Evolutionary conservation across 2,113 vertebrate genomes (phyloP), one percentile per base, ranked within the genome.

Genomic region (Prietella phreatophila): DNA sequence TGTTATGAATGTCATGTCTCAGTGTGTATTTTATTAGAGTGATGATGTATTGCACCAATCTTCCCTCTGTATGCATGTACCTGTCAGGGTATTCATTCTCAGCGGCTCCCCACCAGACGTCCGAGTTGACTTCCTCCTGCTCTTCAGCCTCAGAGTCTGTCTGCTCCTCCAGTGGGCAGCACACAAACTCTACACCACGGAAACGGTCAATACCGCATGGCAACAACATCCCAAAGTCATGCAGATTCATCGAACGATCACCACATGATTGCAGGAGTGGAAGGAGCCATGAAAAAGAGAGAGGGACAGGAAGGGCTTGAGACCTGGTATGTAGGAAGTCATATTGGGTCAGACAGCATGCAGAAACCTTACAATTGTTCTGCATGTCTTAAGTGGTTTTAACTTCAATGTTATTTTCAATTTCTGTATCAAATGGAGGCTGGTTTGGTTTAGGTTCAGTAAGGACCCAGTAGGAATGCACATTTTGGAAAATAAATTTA

Each of bases 21-120:
- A n/a, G 14, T n/a, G 17, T 65, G 80, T 75, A n/a, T 42, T 39
- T 30, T 79, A 50, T 86, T 8, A 69, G 47, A 19, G 20, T 76
- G 27, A 86, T 96, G 95, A 0, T 22, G 30, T 9, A 2, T 13
- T 76, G 69, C 19, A 73, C 20, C 9, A 42, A 9, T 14, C 9
- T 47, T 76, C 73, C 39, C 20, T 39, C 65, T 19, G 55, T 17
- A 33, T 63, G 47, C 50, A 39, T 14, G 2, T 14, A 91, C 94
- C 97, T 96, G 81, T 99, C 98, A 1, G 95, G 94, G 81, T 99
- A 98, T 90, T 99, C 98, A 0, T 96, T 93, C 91, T 98, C 98
- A 0, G 97, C 96, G 20, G 97, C 97, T 0, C 98, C 98, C 98
- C 98, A 99, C 98, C 98, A 99, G 69, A 99, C 97, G 19, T 99